phyloP scores from a whole-genome alignment of 2,113 vertebrate genomes.

The Gallinago jamesoni region DNA sequence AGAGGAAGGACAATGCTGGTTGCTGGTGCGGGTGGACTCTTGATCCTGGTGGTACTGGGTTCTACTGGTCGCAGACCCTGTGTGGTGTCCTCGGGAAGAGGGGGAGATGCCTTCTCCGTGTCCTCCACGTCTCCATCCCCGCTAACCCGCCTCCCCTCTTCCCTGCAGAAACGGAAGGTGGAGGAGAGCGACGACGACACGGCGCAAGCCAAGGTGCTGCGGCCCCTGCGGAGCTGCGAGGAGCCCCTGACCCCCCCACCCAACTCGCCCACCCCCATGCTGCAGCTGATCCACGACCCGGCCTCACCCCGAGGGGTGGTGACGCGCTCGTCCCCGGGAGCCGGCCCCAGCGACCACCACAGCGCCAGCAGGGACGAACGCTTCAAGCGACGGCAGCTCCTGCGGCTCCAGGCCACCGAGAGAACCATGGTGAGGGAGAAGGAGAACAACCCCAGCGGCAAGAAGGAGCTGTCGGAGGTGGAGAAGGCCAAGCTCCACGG shows the following conservation, averaged over 20 bases:
- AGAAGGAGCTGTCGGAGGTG: constrained; percentile 86
- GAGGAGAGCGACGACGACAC: constrained; percentile 77
- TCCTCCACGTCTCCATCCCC: background rate
- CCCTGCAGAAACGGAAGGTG: constrained; percentile 77
- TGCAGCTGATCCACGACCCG: constrained; percentile 80
- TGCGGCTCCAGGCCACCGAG: constrained; percentile 78
- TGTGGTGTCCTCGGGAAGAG: background rate
- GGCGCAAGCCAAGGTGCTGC: constrained; percentile 80
- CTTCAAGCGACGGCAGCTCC: constrained; percentile 80
- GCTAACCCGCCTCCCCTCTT: background rate
- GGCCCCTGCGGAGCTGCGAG: constrained; percentile 79
- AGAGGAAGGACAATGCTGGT: background rate
- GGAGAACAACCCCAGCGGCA: constrained; percentile 88
- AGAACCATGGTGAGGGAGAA: constrained; percentile 86
- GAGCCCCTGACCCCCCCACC: constrained; percentile 78
- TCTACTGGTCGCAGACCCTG: background rate
- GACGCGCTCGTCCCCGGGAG: constrained; percentile 76
- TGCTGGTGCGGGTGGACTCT: background rate
- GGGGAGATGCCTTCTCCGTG: fast-evolving
- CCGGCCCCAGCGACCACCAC: constrained; percentile 78
- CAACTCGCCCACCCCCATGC: constrained; percentile 79
- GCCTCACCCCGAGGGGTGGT: constrained; percentile 73
- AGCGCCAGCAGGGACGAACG: constrained; percentile 81
- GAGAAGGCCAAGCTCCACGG: constrained; percentile 82
- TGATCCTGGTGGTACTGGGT: background rate